Evolutionary conservation across 53 echinoderm and acorn worm species (phyloP).

Genomic region (Holothuria leucospilota): DNA sequence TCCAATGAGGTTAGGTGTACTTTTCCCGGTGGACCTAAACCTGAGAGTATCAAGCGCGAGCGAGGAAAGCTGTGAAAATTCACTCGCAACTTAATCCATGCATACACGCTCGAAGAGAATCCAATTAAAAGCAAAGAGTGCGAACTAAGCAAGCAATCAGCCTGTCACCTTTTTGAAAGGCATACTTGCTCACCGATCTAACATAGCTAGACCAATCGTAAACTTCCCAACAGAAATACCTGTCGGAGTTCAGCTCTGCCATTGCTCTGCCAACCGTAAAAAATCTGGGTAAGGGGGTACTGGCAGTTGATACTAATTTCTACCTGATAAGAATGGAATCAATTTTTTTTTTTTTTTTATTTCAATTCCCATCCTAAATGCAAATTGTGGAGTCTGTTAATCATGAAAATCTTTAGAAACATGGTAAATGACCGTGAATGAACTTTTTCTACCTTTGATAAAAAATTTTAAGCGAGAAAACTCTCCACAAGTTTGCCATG

Average conservation of each 20-base stretch:
- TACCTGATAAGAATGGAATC: slow-evolving; percentile 47
- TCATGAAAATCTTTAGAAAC: slow-evolving; percentile 9
- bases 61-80: slow-evolving; percentile 54
- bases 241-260: slow-evolving; percentile 8
- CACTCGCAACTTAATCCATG: slow-evolving; percentile 56
- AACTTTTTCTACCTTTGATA: slow-evolving; percentile 25
- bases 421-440: slow-evolving; percentile 44
- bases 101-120: slow-evolving; percentile 58
- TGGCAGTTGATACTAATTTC: slow-evolving; percentile 41
- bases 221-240: not conserved
- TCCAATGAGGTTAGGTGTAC: slow-evolving; percentile 41
- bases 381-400: slow-evolving; percentile 45
- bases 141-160: slow-evolving; percentile 51
- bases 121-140: slow-evolving; percentile 53
- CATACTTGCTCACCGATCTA: slow-evolving; percentile 54
- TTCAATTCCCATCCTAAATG: slow-evolving; percentile 38
- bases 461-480: too few species aligned
- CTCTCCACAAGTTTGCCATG: too few species aligned
- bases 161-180: slow-evolving; percentile 53
- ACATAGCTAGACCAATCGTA: slow-evolving; percentile 40
- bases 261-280: slow-evolving; percentile 35
- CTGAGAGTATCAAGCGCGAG: slow-evolving; percentile 38
- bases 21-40: slow-evolving; percentile 54
- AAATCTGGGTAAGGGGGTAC: slow-evolving; percentile 49
- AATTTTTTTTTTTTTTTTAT: slow-evolving; percentile 50